Evolutionary conservation across 1,140 invertebrate species (phyloP), one percentile per base, ranked within the genome.

Genomic region (Akabosia matsudoensis): DNA sequence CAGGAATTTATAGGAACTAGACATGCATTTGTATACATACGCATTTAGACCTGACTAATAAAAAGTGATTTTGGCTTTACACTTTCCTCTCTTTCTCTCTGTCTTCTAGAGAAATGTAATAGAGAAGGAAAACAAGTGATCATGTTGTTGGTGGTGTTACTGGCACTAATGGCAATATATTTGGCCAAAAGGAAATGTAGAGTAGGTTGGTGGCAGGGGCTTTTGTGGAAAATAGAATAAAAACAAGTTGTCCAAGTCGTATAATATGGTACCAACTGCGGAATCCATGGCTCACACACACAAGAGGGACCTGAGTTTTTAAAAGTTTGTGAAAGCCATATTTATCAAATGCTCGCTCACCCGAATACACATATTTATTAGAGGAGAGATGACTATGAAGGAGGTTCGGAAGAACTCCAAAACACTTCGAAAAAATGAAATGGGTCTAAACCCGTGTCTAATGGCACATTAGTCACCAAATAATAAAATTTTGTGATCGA

Each of bases 321-420:
- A 67, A 67, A 67, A 67, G 54, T 61, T 61, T 61, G 54, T 61
- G 61, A 67, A 67, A 67, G 61, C 61, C 61, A 67, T 30, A 67
- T 67, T 67, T 67, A 67, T 67, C 61, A 67, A 67, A 67, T 31
- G 61, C 61, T 67, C 26, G 61, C 31, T 67, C 26, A 67, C 61
- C 31, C 31, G 26, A 22, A 31, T 67, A 67, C 61, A 28, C 61
- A 13, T 67, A 10, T 31, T 67, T 67, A 56, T 4, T 13, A 56
- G 54, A 18, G 37, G n/a, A n/a, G n/a, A n/a, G n/a, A n/a, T n/a
- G n/a, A n/a, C n/a, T n/a, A n/a, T n/a, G n/a, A n/a, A n/a, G n/a
- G n/a, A n/a, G n/a, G n/a, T n/a, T n/a, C n/a, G n/a, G n/a, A 45
- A 45, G 37, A 45, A 45, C 37, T 45, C 7, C 18, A 45, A 45